Percentiles rank a stretch among this genome's conserved stretches.
Evolutionary conservation across 2,113 vertebrate species (phyloP).

Genomic region (Lagopus muta): DNA sequence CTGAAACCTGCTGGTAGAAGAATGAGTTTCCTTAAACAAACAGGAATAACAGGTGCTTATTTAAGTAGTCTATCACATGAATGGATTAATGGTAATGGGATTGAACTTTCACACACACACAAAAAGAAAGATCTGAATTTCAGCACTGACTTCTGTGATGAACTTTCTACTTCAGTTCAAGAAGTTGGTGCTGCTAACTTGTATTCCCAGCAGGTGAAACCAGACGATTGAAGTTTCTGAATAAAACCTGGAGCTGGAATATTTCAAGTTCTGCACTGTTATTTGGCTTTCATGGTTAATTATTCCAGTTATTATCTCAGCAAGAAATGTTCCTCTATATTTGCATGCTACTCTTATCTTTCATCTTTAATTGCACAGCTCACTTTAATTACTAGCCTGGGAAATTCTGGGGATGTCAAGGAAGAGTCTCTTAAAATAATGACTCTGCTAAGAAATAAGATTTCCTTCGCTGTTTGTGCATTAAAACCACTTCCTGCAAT

Average conservation of each 20-base stretch:
- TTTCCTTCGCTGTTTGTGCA: background rate
- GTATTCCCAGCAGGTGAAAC: background rate
- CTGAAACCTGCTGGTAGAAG: background rate
- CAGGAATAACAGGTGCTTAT: background rate
- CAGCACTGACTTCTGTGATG: background rate
- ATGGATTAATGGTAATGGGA: background rate
- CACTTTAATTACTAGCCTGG: background rate
- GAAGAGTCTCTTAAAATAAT: background rate
- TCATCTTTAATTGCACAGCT: background rate
- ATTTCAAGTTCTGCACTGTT: background rate
- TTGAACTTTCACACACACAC: background rate
- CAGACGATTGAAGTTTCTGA: background rate
- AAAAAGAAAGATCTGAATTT: background rate
- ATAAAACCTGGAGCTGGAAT: background rate
- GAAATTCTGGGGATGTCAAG: conserved; percentile 14
- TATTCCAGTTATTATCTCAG: background rate
- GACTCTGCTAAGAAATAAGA: background rate
- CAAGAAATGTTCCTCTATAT: conserved; percentile 5
- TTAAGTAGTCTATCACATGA: background rate
- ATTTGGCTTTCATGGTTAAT: background rate
- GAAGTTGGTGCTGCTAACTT: background rate
- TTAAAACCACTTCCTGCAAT: conserved; percentile 17
- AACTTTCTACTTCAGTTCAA: background rate
- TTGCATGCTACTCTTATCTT: background rate
- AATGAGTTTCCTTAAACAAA: background rate